These are phyloP conservation scores for Corynorhinus townsendii DNA, from an alignment of 2,113 vertebrate genomes.

Conservation along the genomic window DNA sequence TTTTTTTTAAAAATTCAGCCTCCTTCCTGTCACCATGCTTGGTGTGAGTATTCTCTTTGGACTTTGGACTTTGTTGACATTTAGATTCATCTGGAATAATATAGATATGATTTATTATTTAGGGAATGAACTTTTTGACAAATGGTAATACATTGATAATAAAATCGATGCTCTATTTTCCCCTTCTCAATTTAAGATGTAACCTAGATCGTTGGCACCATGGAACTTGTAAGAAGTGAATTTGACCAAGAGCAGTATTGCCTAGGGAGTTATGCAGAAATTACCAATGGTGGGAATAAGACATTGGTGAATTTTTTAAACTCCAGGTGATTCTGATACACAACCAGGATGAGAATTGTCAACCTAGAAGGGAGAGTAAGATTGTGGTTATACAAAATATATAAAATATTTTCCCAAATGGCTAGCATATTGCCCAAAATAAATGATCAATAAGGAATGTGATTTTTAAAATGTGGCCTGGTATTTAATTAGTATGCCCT, in stretches of 20 bases:
- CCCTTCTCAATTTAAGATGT: slow-evolving; percentile 6
- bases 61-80: slow-evolving; percentile 12
- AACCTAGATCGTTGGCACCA: not conserved
- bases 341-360: not conserved
- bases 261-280: not conserved
- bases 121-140: not conserved
- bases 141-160: not conserved
- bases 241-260: slow-evolving; percentile 3
- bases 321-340: not conserved
- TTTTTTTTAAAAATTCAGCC: not conserved
- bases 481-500: not conserved
- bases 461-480: not conserved
- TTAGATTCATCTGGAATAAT: slow-evolving; percentile 11
- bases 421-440: not conserved
- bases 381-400: not conserved
- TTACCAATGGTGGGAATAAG: not conserved
- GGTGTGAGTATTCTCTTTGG: not conserved
- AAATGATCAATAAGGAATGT: not conserved
- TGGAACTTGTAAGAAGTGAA: not conserved
- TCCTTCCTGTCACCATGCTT: not conserved
- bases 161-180: not conserved
- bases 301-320: not conserved
- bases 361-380: not conserved
- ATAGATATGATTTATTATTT: slow-evolving; percentile 9
- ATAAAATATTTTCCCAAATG: not conserved